Evolutionary conservation across 2,888 invertebrate genomes (phyloP), one percentile per base, ranked within the genome.

Genomic region (Pseudococcus longispinus): DNA sequence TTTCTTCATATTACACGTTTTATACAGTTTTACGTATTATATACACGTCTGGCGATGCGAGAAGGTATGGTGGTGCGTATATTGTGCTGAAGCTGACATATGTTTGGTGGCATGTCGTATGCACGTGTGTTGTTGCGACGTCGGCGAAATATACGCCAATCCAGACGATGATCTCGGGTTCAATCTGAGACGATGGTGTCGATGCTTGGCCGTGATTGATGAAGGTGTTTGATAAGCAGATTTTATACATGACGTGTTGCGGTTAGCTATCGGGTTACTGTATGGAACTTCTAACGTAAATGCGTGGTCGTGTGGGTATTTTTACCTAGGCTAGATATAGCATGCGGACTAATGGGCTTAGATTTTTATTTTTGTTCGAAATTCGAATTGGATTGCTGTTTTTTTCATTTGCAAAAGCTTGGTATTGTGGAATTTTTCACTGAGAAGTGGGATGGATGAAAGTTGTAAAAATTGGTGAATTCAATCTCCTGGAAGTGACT

Each of bases 221-320:
- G 70, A 70, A 70, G 70, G 70, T 70, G 70, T 70, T 29, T 29
- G 70, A 70, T 70, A 29, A 70, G 70, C 70, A 70, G 15, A 32
- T 29, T 70, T 70, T 37, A 37, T 37, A 37, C n/a, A 8, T 13
- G 13, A 9, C 11, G 70, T 29, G 18, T 18, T 70, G 70, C 18
- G 29, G 70, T 70, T 70, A 29, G 29, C 13, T 70, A 70, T 70
- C 70, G 29, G 15, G 70, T 70, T 70, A 13, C 29, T 26, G 29
- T 3, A 11, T 9, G 26, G 26, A 9, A n/a, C 55, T 55, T 55
- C n/a, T 8, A 15, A 20, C 1, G 11, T 65, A 23, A 23, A 11
- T 65, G 65, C 8, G 26, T 51, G 51, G 8, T 55, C 18, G 51
- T 51, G 51, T 51, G n/a, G n/a, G n/a, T 51, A n/a, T 51, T 51